Conservation (phyloP, 2,797 vertebrate genomes). For the Yasuhikotakia modesta region DNA sequence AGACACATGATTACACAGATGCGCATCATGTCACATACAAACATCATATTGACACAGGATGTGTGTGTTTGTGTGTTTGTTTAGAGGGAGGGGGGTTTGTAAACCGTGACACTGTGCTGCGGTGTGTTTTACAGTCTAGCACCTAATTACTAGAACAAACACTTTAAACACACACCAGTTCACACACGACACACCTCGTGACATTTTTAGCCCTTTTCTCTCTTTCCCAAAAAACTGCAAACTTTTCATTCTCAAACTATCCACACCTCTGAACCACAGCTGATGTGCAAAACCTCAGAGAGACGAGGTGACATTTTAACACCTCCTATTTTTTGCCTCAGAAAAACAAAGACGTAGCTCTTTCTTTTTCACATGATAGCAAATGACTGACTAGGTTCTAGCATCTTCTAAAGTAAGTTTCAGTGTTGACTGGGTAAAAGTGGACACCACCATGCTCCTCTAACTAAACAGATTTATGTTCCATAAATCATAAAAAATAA, state of each 20-base stretch:
- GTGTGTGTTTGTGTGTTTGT: slow-evolving; percentile 8
- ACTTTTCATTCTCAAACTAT: slow-evolving; percentile 16
- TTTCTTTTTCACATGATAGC: background rate
- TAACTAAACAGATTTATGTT: slow-evolving; percentile 50
- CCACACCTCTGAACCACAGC: slow-evolving; percentile 15
- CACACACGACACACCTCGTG: background rate
- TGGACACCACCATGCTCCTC: slow-evolving; percentile 2
- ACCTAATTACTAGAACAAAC: slow-evolving; percentile 44
- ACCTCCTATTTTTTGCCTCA: slow-evolving; percentile 31
- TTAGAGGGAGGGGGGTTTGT: background rate
- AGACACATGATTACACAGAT: slow-evolving; percentile 54
- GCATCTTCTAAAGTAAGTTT: too few species aligned
- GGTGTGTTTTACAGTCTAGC: slow-evolving; percentile 16
- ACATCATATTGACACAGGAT: slow-evolving; percentile 46
- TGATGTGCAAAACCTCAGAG: slow-evolving; percentile 11
- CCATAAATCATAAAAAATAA: slow-evolving; percentile 39
- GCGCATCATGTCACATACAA: slow-evolving; percentile 47
- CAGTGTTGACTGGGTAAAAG: too few species aligned
- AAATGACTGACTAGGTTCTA: too few species aligned
- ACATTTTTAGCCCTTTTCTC: slow-evolving; percentile 4
- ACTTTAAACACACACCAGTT: background rate
- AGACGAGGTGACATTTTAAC: slow-evolving; percentile 21
- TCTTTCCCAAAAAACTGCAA: slow-evolving; percentile 18
- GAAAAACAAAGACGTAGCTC: background rate
- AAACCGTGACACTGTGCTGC: slow-evolving; percentile 31